Conservation (phyloP, 2,888 invertebrate genomes). For the Caenorhabditis wallacei region DNA sequence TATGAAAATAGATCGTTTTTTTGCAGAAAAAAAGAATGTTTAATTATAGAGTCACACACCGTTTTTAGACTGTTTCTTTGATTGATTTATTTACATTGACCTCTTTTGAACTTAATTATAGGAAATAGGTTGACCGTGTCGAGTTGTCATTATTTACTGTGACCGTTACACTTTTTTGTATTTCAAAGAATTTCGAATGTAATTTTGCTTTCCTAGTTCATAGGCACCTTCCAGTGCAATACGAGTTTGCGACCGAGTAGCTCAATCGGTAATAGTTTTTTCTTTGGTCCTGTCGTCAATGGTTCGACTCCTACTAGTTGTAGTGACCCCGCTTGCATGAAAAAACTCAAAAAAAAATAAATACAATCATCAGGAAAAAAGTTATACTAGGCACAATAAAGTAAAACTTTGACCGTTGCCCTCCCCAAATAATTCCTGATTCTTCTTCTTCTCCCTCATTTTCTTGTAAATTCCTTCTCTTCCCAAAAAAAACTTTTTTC, state of each 20-base stretch:
- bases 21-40: not conserved
- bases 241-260: too few relatives aligned
- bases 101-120: not conserved
- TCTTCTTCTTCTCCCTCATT: not conserved
- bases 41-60: conserved; percentile 24
- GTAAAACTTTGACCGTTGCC: not conserved
- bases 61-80: conserved; percentile 5
- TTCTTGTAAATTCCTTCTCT: conserved; percentile 24
- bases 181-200: too few relatives aligned
- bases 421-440: not conserved
- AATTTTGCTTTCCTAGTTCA: too few relatives aligned
- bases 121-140: too few relatives aligned
- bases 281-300: too few relatives aligned
- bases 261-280: too few relatives aligned
- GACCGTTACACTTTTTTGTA: too few relatives aligned
- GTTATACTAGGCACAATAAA: not conserved
- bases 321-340: too few relatives aligned
- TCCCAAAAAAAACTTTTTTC: conserved; percentile 20
- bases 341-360: too few relatives aligned
- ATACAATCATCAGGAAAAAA: not conserved
- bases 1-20: conserved; percentile 28
- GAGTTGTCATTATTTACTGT: too few relatives aligned
- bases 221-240: too few relatives aligned
- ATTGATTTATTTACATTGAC: conserved; percentile 23
- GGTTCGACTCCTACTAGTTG: too few relatives aligned